These are phyloP conservation scores for Caenorhabditis wallacei DNA, from an alignment of 2,888 invertebrate species.

Conservation along the genomic window DNA sequence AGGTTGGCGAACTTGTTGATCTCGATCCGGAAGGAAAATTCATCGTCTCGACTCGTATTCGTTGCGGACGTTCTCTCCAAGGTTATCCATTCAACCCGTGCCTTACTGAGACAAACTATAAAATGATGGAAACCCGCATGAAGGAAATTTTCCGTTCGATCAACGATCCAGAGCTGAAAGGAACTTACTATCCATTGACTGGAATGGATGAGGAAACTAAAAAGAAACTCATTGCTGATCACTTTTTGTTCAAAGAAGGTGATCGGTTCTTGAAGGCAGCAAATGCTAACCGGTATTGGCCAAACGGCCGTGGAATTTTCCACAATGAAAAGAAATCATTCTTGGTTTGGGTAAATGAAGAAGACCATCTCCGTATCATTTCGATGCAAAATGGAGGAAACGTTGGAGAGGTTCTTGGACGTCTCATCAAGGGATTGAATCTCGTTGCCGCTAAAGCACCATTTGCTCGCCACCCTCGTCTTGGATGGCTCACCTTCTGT, in stretches of 20 bases:
- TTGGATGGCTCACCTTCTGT: slow-evolving; percentile 92
- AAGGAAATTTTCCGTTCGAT: slow-evolving; percentile 81
- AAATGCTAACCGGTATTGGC: slow-evolving; percentile 88
- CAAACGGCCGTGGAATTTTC: slow-evolving; percentile 92
- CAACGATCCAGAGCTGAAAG: slow-evolving; percentile 87
- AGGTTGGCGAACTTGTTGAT: slow-evolving; percentile 90
- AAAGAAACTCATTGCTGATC: slow-evolving; percentile 97
- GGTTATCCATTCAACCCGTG: slow-evolving; percentile 94
- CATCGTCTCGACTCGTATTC: slow-evolving; percentile 95
- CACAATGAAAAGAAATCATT: slow-evolving; percentile 89
- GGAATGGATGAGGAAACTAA: slow-evolving; percentile 92
- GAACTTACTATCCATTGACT: slow-evolving; percentile 84
- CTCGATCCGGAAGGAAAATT: slow-evolving; percentile 86
- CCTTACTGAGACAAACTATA: slow-evolving; percentile 96
- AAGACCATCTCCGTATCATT: slow-evolving; percentile 89
- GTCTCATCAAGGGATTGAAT: slow-evolving; percentile 87
- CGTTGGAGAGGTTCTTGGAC: slow-evolving; percentile 86
- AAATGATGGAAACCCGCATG: slow-evolving; percentile 91
- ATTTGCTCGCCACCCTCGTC: slow-evolving; percentile 89
- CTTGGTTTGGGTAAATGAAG: slow-evolving; percentile 91
- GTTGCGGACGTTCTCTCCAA: slow-evolving; percentile 91
- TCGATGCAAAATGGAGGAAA: slow-evolving; percentile 89
- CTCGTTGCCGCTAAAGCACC: slow-evolving; percentile 85
- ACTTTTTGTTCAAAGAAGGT: slow-evolving; percentile 88
- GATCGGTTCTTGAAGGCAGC: slow-evolving; percentile 82